phyloP scores from a whole-genome alignment of 2,113 vertebrate genomes.

The Microcebus jonahi region DNA sequence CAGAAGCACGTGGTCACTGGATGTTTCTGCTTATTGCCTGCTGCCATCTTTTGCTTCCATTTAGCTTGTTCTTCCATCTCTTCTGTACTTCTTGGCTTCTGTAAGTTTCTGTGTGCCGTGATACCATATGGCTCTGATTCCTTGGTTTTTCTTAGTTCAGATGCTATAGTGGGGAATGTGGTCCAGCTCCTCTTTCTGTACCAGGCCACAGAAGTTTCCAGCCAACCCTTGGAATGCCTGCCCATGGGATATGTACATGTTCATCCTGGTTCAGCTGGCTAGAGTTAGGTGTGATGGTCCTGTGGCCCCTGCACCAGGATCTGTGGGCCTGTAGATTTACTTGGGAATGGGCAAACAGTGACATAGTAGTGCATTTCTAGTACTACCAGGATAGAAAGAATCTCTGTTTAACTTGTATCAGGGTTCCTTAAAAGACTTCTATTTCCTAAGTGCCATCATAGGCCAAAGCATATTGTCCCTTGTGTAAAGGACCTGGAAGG shows the following conservation, averaged over 20 bases:
- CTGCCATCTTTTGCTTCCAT: not conserved
- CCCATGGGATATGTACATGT: not conserved
- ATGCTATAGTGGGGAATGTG: not conserved
- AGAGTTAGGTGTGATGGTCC: not conserved
- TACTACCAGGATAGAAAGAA: not conserved
- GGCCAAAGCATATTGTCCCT: not conserved
- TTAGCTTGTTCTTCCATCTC: not conserved
- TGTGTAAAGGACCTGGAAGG: not conserved
- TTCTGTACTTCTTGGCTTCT: not conserved
- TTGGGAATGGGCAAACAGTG: not conserved
- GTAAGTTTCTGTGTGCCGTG: not conserved
- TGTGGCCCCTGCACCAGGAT: not conserved
- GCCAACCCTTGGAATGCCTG: not conserved
- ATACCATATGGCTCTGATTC: not conserved
- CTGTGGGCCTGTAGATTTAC: not conserved
- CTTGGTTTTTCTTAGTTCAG: not conserved
- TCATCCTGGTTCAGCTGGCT: not conserved
- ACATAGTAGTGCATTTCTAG: not conserved
- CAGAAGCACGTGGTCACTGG: not conserved
- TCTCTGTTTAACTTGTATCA: not conserved
- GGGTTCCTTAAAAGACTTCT: not conserved
- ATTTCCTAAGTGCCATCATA: not conserved
- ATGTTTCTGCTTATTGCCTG: not conserved
- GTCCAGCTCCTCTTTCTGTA: not conserved
- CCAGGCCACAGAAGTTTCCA: not conserved